Base-by-base conservation (phyloP, 2,797 vertebrate species). In the Scleropages formosus region DNA sequence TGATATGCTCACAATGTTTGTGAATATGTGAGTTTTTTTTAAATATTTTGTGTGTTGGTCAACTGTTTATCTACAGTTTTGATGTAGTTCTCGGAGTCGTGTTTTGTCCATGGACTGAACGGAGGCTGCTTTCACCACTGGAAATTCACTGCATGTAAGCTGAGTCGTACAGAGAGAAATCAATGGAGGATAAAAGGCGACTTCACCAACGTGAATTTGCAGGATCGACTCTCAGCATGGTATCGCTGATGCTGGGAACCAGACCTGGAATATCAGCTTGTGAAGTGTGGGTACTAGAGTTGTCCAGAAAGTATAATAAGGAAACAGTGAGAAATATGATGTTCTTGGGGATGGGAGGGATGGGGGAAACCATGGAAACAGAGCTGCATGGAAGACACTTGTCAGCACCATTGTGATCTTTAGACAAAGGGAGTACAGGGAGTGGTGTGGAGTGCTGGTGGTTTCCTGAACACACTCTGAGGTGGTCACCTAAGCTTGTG, bases 341-440 rank as follows among this genome's bases (percentile, higher is more conserved):
- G 66, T 24, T 47, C 51, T 20, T 69, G n/a, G 24, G 66, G 60
- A 31, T 12, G 22, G 67, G 46, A 47, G 47, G 46, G 75, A 70
- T 62, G 65, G 51, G 3, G 53, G 44, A 27, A 46, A 12, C 62
- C 62, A 74, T 82, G 78, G 69, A 61, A 83, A 80, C 75, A 77
- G 24, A 64, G 72, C 4, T 72, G 76, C 61, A 51, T 75, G 51
- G 61, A 4, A 69, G 26, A 24, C 12, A 4, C 22, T 18, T 53
- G n/a, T 62, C 64, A 9, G 56, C 69, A 61, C 39, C 39, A 26
- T 49, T 61, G 53, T 58, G 31, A 31, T 6, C 31, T 31, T 51
- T 65, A 13, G 31, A n/a, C 53, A 56, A 66, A 39, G 31, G 31
- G 6, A 39, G n/a, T n/a, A 39, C 31, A 39, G 31, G 31, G 31